Base-by-base conservation (phyloP, 2,113 vertebrate genomes). In the Ariopsis seemanni region DNA sequence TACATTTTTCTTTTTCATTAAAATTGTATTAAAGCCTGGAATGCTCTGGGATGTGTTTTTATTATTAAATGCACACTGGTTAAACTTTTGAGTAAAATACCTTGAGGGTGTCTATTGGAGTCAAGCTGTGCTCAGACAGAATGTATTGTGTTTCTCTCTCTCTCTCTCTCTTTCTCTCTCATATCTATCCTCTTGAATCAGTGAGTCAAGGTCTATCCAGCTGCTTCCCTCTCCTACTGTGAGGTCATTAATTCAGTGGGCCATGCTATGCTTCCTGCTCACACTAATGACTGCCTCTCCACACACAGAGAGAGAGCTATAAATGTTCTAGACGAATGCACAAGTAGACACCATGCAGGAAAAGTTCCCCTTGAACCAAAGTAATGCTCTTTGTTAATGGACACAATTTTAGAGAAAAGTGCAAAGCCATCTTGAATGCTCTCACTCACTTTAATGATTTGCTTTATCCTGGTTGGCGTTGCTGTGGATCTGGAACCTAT, bases 1-100 rank as follows among this genome's bases (percentile, higher is more conserved):
- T 96, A 96, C 95, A 85, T 85, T 93, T 94, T 94, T 85, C 42
- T 91, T 92, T 95, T 94, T 94, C 92, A 95, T 94, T 95, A 96
- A 96, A 96, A 95, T 67, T 91, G 90, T 95, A 95, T 93, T 94
- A 95, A 94, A 91, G 89, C 93, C 89, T 91, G 77, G 58, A 84
- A 8, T 57, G 55, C 9, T 84, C 52, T 75, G 30, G 67, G 34
- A 74, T 75, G 30, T 88, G 65, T 83, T 81, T 83, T 81, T 34
- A 80, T 89, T 57, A 86, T 63, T 78, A 72, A 79, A 80, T 34
- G 53, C 22, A 81, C 60, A 53, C 57, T 79, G 57, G 67, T 86
- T 18, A 72, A 86, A 83, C 34, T 55, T 82, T 67, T 58, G 53
- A 86, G 80, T 53, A 57, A 63, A 89, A 69, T 22, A 77, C 48